Base-by-base conservation (phyloP, 2,113 vertebrate species). In the Aptenodytes forsteri region DNA sequence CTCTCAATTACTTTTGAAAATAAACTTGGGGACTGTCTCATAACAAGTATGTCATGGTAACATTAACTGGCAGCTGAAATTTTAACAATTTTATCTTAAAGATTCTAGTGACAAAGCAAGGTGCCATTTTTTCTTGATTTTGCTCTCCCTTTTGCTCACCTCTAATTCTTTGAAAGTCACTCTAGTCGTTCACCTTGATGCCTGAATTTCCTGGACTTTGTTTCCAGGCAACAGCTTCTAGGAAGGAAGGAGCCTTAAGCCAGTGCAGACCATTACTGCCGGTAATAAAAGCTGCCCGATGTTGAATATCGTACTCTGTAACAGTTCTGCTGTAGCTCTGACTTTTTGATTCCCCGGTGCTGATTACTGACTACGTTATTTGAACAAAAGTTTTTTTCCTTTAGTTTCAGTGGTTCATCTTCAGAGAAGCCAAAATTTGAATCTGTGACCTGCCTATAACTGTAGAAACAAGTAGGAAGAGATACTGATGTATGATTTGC, bases 161-260 rank as follows among this genome's bases (percentile, higher is more conserved):
- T 89, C n/a, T 69, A 18, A 30, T 25, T 80, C 62, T 83, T 11
- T 65, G 38, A 18, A 84, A 78, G 69, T 67, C 73, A 67, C 22
- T 64, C 27, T 69, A 30, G 17, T 21, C 52, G 30, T 40, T 96
- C 84, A 89, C 84, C 64, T 82, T 67, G 73, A 62, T 61, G 73
- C 47, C 52, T 75, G n/a, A 62, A 59, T 87, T 81, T 73, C 64
- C 50, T 36, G 47, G 47, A 13, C 16, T 84, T 59, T 49, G 62
- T 82, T 78, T 82, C 61, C 75, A 91, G 56, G 88, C 61, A 90
- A n/a, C 85, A 88, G 66, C 70, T 86, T 44, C 54, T 17, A 12
- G 36, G 75, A 67, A 64, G 40, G 34, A 88, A 88, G 58, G 75
- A 80, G 75, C 70, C 38, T 64, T 44, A 40, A 55, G 46, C 52